These are phyloP conservation scores for Idaea dimidiata DNA, from an alignment of 2,888 invertebrate species.

Conservation along the genomic window DNA sequence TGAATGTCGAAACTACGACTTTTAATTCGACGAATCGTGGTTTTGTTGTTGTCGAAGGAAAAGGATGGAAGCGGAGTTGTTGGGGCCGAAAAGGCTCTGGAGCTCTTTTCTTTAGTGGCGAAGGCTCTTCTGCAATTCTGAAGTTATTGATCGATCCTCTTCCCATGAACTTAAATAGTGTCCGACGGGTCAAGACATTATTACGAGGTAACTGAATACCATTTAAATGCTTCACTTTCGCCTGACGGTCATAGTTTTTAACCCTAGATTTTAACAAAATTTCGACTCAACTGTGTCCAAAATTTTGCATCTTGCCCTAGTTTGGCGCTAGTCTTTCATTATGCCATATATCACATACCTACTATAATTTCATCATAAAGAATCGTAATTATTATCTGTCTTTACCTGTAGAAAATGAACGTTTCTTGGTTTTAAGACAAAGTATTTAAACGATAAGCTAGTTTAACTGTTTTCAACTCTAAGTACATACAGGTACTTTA, in stretches of 20 bases:
- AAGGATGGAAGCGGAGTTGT: slow-evolving; percentile 47
- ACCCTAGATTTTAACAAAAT: no score
- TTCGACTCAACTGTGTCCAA: no score
- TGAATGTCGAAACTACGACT: slow-evolving; percentile 69
- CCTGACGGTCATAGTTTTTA: no score
- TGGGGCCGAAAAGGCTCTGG: slow-evolving; percentile 52
- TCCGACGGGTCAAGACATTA: slow-evolving; percentile 66
- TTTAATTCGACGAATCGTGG: slow-evolving; percentile 66
- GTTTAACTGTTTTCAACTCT: background rate
- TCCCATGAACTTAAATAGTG: slow-evolving; percentile 63
- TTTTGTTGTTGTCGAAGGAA: slow-evolving; percentile 64
- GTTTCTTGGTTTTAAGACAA: background rate
- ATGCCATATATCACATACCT: no score
- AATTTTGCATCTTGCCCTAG: no score
- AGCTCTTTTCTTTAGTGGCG: slow-evolving; percentile 59
- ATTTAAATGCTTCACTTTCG: background rate
- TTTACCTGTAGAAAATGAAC: no score
- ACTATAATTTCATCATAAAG: no score
- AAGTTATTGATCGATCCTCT: slow-evolving; percentile 69
- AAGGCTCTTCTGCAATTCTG: slow-evolving; percentile 53
- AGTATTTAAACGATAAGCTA: background rate
- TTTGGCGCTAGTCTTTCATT: no score
- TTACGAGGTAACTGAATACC: slow-evolving; percentile 64
- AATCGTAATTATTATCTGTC: no score
- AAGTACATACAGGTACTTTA: background rate